A percentile compares a stretch with the other conserved stretches of the same genome.
phyloP scores from a whole-genome alignment of 2,113 vertebrate species.

The Pluvialis apricaria region DNA sequence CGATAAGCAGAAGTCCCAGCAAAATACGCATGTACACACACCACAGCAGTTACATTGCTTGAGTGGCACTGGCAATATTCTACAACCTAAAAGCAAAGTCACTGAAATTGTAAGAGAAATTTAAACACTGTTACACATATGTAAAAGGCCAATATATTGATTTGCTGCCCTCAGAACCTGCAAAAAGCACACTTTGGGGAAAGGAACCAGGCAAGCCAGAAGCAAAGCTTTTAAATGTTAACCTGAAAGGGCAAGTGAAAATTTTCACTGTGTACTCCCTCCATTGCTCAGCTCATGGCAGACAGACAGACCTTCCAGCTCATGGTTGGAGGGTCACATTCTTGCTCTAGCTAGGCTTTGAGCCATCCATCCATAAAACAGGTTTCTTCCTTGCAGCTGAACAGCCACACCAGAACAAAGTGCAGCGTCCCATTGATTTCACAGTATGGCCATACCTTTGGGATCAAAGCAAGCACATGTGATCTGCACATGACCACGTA shows the following conservation, averaged over 20 bases:
- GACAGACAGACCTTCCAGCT: background rate
- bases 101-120: background rate
- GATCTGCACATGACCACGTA: background rate
- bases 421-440: fast-evolving
- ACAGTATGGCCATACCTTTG: background rate
- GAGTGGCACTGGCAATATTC: background rate
- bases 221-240: background rate
- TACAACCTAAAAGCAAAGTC: background rate
- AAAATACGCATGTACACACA: background rate
- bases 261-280: background rate
- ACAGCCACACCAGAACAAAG: background rate
- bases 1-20: background rate
- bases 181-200: background rate
- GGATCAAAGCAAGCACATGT: background rate
- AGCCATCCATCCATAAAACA: background rate
- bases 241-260: background rate
- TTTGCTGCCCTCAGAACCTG: background rate
- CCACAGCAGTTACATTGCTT: background rate
- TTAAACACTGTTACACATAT: background rate
- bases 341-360: background rate
- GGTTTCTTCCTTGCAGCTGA: background rate
- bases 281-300: background rate
- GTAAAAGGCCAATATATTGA: background rate
- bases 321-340: background rate
- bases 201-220: background rate